These are phyloP conservation scores for Epizoanthus stellaris DNA, from an alignment of 92 coral and sea anemone genomes.

Conservation along the genomic window DNA sequence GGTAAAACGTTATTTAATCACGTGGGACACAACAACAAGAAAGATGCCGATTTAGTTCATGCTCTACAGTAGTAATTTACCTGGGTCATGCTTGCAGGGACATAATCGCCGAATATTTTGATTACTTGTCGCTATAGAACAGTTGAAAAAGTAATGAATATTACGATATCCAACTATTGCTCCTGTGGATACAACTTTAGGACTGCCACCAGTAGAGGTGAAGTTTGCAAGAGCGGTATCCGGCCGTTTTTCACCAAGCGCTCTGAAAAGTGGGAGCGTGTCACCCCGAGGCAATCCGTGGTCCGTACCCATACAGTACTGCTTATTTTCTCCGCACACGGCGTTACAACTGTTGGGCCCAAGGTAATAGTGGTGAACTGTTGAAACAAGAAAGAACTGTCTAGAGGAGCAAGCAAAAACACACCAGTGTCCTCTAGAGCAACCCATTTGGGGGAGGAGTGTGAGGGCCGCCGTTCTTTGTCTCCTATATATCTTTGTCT, in stretches of 20 bases:
- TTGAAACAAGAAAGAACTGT: background rate
- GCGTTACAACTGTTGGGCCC: background rate
- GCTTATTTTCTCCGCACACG: background rate
- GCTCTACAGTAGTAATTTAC: background rate
- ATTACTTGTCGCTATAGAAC: background rate
- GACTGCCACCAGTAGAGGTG: background rate
- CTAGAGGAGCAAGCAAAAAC: too few species aligned
- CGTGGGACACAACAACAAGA: too few species aligned
- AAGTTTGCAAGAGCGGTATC: background rate
- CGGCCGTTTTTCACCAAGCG: background rate
- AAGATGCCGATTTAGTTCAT: too few species aligned
- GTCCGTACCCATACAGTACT: conserved; percentile 2
- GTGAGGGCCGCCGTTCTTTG: too few species aligned
- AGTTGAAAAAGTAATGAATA: background rate
- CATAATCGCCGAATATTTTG: background rate
- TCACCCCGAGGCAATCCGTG: background rate
- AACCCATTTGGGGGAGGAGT: too few species aligned
- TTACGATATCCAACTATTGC: background rate
- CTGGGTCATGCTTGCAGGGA: conserved; percentile 9
- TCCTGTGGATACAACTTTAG: too few species aligned
- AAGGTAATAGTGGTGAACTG: conserved; percentile 4
- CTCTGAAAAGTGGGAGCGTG: background rate
- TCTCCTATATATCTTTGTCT: too few species aligned
- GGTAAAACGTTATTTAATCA: too few species aligned
- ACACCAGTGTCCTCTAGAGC: too few species aligned